Evolutionary conservation across 2,797 vertebrate species (phyloP).

Genomic region (Sparidentex hasta): DNA sequence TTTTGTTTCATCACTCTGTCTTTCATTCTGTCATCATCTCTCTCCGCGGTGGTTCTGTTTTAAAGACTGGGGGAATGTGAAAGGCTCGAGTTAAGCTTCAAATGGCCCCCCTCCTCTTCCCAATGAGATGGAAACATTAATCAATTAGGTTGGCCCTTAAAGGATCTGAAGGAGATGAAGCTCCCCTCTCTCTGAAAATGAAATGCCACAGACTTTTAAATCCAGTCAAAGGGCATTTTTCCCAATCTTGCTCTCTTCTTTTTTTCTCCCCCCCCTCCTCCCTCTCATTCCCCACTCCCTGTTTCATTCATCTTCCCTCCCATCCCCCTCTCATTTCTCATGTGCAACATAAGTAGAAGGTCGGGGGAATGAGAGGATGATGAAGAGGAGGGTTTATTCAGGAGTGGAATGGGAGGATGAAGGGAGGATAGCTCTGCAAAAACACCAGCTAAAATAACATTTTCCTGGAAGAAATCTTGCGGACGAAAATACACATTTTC

Average conservation of each 20-base stretch:
- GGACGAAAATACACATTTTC: neutral
- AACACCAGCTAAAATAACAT: slow-evolving; percentile 50
- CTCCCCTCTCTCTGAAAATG: slow-evolving; percentile 83
- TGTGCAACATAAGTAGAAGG: slow-evolving; percentile 82
- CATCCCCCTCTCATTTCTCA: slow-evolving; percentile 81
- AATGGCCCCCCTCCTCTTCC: slow-evolving; percentile 65
- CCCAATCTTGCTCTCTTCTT: slow-evolving; percentile 77
- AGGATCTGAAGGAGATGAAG: slow-evolving; percentile 84
- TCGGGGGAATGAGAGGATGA: slow-evolving; percentile 76
- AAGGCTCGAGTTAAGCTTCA: slow-evolving; percentile 81
- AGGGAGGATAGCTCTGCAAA: slow-evolving; percentile 60
- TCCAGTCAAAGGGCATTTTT: slow-evolving; percentile 84
- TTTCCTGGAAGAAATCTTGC: slow-evolving; percentile 20
- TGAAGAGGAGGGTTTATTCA: slow-evolving; percentile 80
- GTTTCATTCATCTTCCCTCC: slow-evolving; percentile 80
- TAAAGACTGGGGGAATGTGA: slow-evolving; percentile 73
- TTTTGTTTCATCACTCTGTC: slow-evolving; percentile 73
- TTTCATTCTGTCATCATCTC: slow-evolving; percentile 77
- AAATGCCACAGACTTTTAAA: slow-evolving; percentile 86
- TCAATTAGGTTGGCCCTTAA: slow-evolving; percentile 86
- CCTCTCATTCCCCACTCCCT: slow-evolving; percentile 76
- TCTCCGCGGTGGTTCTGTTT: slow-evolving; percentile 73
- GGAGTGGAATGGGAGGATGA: slow-evolving; percentile 62
- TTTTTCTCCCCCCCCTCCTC: slow-evolving; percentile 24
- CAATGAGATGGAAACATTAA: slow-evolving; percentile 86